phyloP scores from a whole-genome alignment of 2,113 vertebrate species.

The Tauraco erythrolophus region DNA sequence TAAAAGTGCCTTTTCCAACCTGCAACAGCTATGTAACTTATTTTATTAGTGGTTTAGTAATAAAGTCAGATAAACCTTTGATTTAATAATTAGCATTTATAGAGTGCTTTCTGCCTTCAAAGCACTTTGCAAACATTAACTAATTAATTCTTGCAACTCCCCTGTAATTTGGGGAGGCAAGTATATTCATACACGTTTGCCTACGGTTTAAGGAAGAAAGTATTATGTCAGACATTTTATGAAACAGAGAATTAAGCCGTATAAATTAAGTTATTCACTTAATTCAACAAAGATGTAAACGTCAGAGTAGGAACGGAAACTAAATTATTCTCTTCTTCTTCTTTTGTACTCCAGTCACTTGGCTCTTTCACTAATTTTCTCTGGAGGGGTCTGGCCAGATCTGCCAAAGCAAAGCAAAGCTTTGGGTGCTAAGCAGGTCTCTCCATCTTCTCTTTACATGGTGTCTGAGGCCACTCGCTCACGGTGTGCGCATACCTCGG shows the following conservation, averaged over 20 bases:
- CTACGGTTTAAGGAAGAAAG: neutral
- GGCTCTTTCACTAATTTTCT: neutral
- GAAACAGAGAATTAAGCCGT: constrained; percentile 16
- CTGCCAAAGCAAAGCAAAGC: neutral
- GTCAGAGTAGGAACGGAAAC: neutral
- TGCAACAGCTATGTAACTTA: constrained; percentile 57
- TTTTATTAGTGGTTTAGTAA: constrained; percentile 65
- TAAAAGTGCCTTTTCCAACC: constrained; percentile 64
- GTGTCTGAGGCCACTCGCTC: rapidly evolving
- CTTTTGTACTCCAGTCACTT: neutral
- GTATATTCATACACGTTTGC: neutral
- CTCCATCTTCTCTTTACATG: neutral
- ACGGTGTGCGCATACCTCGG: rapidly evolving
- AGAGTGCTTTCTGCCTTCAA: constrained; percentile 52
- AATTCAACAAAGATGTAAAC: neutral
- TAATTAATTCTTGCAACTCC: constrained; percentile 64
- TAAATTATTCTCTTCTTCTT: neutral
- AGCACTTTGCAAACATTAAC: constrained; percentile 63
- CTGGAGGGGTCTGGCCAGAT: neutral
- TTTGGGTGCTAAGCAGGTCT: neutral
- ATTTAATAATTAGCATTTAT: constrained; percentile 73
- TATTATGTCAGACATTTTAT: constrained; percentile 5
- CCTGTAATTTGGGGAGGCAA: constrained; percentile 49
- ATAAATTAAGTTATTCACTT: neutral
- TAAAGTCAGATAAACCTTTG: constrained; percentile 66